Evolutionary conservation across 2,113 vertebrate species (phyloP).

Genomic region (Heterotis niloticus): DNA sequence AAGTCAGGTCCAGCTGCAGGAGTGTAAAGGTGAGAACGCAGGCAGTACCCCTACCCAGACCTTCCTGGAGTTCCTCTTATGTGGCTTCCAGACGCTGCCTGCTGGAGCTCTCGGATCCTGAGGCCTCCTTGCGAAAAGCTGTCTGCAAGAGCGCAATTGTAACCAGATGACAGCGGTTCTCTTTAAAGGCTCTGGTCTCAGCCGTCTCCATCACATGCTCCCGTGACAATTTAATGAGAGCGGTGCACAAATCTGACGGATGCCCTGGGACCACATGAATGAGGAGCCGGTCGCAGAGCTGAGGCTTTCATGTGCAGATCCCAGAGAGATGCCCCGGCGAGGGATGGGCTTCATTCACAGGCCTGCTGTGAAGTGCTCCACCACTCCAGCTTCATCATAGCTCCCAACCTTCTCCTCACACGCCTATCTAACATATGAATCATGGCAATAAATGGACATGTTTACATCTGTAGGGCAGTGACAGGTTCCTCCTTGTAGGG

Average conservation of each 20-base stretch:
- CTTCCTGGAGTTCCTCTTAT: slow-evolving; percentile 34
- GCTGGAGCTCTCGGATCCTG: slow-evolving; percentile 40
- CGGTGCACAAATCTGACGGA: slow-evolving; percentile 33
- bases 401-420: slow-evolving; percentile 19
- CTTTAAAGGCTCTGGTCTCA: slow-evolving; percentile 41
- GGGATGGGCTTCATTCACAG: slow-evolving; percentile 9
- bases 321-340: slow-evolving; percentile 19
- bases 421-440: slow-evolving; percentile 29
- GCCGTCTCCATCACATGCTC: slow-evolving; percentile 7
- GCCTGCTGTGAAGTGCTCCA: not conserved
- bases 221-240: slow-evolving; percentile 27
- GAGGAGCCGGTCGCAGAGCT: slow-evolving; percentile 34
- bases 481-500: not conserved
- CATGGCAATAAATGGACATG: not conserved
- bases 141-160: slow-evolving; percentile 57
- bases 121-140: slow-evolving; percentile 45
- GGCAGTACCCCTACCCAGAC: slow-evolving; percentile 17
- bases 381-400: slow-evolving; percentile 31
- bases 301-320: slow-evolving; percentile 40
- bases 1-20: not conserved
- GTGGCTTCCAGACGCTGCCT: not conserved
- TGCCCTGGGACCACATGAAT: slow-evolving; percentile 34
- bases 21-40: too few species aligned
- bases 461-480: not conserved
- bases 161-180: slow-evolving; percentile 57